Base-by-base conservation (phyloP, 2,888 invertebrate species). In the Drosophila demipolita region DNA sequence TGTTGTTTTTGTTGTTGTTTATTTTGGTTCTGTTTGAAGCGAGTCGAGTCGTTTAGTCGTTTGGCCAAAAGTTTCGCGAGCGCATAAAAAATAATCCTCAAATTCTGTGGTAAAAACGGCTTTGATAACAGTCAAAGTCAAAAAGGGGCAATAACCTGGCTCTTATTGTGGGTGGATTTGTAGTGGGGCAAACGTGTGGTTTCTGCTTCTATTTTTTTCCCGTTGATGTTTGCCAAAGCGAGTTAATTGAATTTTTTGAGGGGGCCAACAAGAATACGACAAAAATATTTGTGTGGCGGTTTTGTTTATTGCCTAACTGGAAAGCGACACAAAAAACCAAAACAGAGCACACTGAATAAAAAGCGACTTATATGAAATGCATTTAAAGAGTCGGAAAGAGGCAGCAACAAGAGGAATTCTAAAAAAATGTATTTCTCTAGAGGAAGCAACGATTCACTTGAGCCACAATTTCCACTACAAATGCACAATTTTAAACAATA, bases 231-330 rank as follows among this genome's bases (percentile, higher is more conserved):
- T 70, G 73, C 68, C 69, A 77, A 77, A 65, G 66, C 42, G 58
- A 82, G 87, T 79, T 83, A 81, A 85, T 85, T 85, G 89, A 89
- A 83, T 83, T 83, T 83, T 72, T 75, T 61, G 15, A 2, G 50
- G n/a, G 15, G 62, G 74, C 66, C 66, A 70, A 69, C 45, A 53
- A 50, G 45, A 52, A 29, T 57, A 60, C 57, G 65, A 69, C 63
- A 36, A 58, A 57, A 60, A 49, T 29, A 45, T 61, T 73, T 73
- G 66, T 59, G 32, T 36, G 55, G 64, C 66, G 52, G 62, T 59
- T 70, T 35, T 50, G 45, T 49, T 45, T 17, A 35, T 38, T 61
- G 36, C 32, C 69, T 33, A 35, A 38, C 45, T 52, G 29, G 15
- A 38, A 45, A 70, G 33, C 11, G 29, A 23, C 54, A 33, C 35